Base-by-base conservation (phyloP, 2,888 invertebrate species). In the Eueremaeus valkanovi region DNA sequence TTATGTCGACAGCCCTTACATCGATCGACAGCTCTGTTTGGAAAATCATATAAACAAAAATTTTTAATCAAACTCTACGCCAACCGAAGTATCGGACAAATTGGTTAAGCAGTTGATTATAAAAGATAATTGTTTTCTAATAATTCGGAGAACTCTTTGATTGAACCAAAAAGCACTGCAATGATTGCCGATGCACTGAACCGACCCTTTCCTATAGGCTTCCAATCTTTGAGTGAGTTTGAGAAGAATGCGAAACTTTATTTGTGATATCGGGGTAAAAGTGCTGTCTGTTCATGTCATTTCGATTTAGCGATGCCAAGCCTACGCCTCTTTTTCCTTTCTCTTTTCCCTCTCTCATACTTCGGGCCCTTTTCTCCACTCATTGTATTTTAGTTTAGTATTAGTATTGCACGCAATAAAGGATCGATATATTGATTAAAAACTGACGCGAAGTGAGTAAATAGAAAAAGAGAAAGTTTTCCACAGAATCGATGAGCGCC, bases 191-290 rank as follows among this genome's bases (percentile, higher is more conserved):
- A 58, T 11, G 13, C 13, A 58, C 21, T 21, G 8, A 58, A 49
- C 18, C n/a, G 16, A 24, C 11, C 16, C 2, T 58, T 58, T 58
- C 3, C 11, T 58, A 58, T 58, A 58, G 58, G 58, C 31, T 58
- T 58, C 18, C 13, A 29, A 58, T 58, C 16, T 27, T 58, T 31
- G 58, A 31, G 8, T 58, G 13, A 16, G 16, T 58, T 58, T 3
- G 3, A 58, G 13, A 58, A 66, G 33, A 31, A 63, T 29, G 36
- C 21, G 13, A 66, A 36, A 66, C 66, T 63, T 31, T 27, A 27
- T 61, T 66, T 66, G 66, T 66, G n/a, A 66, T 66, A 66, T 36
- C 36, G n/a, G n/a, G 66, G n/a, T 66, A 66, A 66, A 66, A 33
- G 31, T n/a, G 16, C 18, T 66, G 31, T 66, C 33, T 66, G 36